A percentile compares a stretch with the other conserved stretches of the same genome.
These are phyloP conservation scores for Odontamblyopus lacepedii DNA, from an alignment of 2,797 vertebrate genomes.

Conservation along the genomic window DNA sequence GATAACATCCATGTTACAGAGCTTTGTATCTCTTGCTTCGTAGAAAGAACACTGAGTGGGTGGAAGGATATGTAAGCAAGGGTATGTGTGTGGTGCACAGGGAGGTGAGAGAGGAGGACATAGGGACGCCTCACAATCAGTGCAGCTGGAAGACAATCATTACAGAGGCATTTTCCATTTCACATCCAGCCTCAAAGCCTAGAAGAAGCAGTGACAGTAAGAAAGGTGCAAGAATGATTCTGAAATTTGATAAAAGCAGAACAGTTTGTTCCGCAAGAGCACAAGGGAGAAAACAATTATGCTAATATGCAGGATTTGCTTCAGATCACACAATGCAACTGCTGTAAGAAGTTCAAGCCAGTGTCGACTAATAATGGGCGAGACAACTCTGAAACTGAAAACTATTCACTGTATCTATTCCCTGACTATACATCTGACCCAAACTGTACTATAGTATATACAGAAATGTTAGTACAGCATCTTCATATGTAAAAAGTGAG, in stretches of 20 bases:
- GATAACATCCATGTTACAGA: constrained; percentile 25
- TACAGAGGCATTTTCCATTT: background rate
- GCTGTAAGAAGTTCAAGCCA: background rate
- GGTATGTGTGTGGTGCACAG: constrained; percentile 16
- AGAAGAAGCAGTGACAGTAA: background rate
- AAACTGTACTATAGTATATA: no score
- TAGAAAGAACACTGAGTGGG: constrained; percentile 45
- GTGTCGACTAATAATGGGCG: no score
- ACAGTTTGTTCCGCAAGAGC: background rate
- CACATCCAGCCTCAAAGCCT: background rate
- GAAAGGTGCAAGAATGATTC: background rate
- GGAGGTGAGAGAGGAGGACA: constrained; percentile 24
- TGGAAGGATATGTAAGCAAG: constrained; percentile 59
- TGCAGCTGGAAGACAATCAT: constrained; percentile 17
- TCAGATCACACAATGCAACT: background rate
- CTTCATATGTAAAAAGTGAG: no score
- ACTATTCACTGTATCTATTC: no score
- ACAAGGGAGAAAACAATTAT: background rate
- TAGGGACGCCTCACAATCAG: constrained; percentile 41
- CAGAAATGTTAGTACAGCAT: no score
- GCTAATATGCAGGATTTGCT: background rate
- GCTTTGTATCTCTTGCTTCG: constrained; percentile 30
- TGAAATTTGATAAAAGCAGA: background rate
- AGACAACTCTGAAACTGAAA: no score
- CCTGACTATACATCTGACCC: no score